These are phyloP conservation scores for Pandion haliaetus DNA, from an alignment of 2,113 vertebrate species.

Conservation along the genomic window DNA sequence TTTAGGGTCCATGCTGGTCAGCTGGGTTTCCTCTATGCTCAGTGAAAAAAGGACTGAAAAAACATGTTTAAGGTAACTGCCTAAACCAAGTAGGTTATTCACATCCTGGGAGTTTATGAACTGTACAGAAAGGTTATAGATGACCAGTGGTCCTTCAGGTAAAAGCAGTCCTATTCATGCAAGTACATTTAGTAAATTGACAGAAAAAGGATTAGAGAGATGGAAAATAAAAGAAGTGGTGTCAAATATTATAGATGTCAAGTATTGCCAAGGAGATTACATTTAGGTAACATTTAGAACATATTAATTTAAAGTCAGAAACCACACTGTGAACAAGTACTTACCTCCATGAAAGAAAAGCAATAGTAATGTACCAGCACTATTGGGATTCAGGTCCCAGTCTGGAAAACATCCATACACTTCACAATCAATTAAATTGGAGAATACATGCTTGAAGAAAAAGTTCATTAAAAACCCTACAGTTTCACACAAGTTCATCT, in stretches of 20 bases:
- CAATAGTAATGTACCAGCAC: background rate
- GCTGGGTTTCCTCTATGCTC: background rate
- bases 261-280: background rate
- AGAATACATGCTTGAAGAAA: background rate
- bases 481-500: background rate
- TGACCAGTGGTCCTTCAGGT: background rate
- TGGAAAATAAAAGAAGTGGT: background rate
- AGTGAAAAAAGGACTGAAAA: background rate
- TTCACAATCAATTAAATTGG: background rate
- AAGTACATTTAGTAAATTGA: background rate
- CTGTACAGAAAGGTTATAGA: background rate
- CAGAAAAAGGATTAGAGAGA: background rate
- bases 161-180: background rate
- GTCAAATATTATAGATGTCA: background rate
- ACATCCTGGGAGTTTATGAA: background rate
- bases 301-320: background rate
- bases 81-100: background rate
- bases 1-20: background rate
- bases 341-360: background rate
- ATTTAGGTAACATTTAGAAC: background rate
- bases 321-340: background rate
- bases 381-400: background rate
- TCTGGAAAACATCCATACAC: background rate
- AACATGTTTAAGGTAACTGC: background rate
- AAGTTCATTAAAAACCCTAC: background rate